Conservation (phyloP, 2,113 vertebrate species). For the Copsychus sechellarum region DNA sequence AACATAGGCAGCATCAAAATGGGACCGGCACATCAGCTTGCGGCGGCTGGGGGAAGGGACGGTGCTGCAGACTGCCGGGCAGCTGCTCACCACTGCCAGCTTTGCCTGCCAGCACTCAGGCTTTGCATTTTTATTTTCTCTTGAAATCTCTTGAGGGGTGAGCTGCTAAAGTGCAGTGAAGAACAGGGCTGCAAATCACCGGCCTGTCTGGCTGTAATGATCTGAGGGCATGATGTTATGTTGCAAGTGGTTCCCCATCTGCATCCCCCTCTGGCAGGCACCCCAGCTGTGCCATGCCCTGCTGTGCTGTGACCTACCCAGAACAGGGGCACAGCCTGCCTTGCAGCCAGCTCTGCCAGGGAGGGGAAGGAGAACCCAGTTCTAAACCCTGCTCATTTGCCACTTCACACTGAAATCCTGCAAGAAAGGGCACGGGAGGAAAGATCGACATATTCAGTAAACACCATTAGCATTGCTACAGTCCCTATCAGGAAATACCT, state of each 20-base stretch:
- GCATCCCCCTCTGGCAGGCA: background rate
- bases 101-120: background rate
- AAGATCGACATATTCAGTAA: background rate
- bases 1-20: background rate
- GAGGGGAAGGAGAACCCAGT: background rate
- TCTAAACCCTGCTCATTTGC: background rate
- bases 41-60: background rate
- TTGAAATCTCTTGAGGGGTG: background rate
- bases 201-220: background rate
- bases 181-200: background rate
- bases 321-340: background rate
- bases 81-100: background rate
- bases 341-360: background rate
- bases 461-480: background rate
- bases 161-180: background rate
- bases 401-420: background rate
- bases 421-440: background rate
- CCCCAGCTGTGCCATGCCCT: background rate
- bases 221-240: background rate
- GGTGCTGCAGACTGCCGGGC: background rate
- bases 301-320: background rate
- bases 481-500: background rate
- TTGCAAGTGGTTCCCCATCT: background rate
- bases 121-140: slow-evolving; percentile 14
- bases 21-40: background rate